Evolutionary conservation across 2,888 invertebrate species (phyloP).

Genomic region (Scaptomyza caliginosa): DNA sequence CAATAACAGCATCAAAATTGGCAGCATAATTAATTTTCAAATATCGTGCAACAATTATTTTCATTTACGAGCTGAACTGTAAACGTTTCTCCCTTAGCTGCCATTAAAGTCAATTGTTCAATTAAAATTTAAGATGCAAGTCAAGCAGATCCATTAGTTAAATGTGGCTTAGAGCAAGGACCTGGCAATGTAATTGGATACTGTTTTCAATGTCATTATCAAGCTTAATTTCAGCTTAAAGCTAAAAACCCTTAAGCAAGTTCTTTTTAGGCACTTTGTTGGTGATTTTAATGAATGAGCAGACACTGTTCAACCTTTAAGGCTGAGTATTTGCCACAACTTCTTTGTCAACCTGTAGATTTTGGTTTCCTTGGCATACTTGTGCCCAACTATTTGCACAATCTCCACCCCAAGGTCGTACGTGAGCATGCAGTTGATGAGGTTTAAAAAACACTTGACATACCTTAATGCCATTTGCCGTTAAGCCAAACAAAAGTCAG

Average conservation of each 20-base stretch:
- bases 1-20: constrained; percentile 20
- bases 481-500: constrained; percentile 46
- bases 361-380: constrained; percentile 53
- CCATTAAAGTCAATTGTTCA: constrained; percentile 14
- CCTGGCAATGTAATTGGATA: background rate
- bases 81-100: constrained; percentile 9
- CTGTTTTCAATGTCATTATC: constrained; percentile 22
- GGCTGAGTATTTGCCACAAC: background rate
- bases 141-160: background rate
- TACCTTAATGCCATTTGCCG: constrained; percentile 30
- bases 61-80: constrained; percentile 28
- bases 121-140: constrained; percentile 2
- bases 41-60: constrained; percentile 52
- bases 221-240: background rate
- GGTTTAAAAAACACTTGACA: constrained; percentile 6
- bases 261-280: constrained; percentile 28
- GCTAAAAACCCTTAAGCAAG: constrained; percentile 32
- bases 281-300: background rate
- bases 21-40: constrained; percentile 55
- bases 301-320: background rate
- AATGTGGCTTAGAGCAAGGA: background rate
- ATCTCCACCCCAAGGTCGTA: constrained; percentile 50
- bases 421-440: background rate
- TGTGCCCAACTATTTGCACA: constrained; percentile 43
- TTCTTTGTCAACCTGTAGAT: background rate